Evolutionary conservation across 2,113 vertebrate species (phyloP).

Genomic region (Rhinichthys klamathensis): DNA sequence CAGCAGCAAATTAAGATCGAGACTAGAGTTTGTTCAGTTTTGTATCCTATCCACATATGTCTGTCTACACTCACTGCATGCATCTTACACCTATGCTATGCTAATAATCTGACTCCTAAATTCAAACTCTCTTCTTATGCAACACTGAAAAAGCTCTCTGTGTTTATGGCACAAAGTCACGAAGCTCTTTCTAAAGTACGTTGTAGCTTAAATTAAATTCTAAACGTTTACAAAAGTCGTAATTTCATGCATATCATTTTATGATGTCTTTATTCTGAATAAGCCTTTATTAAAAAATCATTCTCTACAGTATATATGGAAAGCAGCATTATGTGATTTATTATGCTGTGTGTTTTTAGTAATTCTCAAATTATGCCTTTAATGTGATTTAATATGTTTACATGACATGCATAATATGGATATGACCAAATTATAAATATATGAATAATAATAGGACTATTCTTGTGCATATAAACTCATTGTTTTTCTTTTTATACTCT

Average conservation of each 20-base stretch:
- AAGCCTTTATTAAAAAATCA: background rate
- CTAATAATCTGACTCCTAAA: background rate
- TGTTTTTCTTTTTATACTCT: background rate
- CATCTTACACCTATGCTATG: background rate
- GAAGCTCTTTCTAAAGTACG: background rate
- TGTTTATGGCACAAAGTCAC: background rate
- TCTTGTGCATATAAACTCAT: background rate
- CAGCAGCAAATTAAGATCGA: slow-evolving; percentile 8
- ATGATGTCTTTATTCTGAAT: background rate
- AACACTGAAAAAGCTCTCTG: background rate
- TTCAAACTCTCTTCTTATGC: background rate
- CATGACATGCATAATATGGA: background rate
- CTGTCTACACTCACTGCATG: background rate
- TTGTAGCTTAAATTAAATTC: background rate
- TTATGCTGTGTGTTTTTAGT: background rate
- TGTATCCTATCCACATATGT: background rate
- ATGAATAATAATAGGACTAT: background rate
- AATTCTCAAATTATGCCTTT: background rate
- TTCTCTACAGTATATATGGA: background rate
- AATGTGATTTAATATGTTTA: background rate
- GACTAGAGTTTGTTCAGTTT: background rate
- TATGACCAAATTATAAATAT: background rate
- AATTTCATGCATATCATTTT: background rate
- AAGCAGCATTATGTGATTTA: background rate
- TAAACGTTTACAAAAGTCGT: background rate